Conservation (phyloP, 2,113 vertebrate genomes). For the Ophiodon elongatus region DNA sequence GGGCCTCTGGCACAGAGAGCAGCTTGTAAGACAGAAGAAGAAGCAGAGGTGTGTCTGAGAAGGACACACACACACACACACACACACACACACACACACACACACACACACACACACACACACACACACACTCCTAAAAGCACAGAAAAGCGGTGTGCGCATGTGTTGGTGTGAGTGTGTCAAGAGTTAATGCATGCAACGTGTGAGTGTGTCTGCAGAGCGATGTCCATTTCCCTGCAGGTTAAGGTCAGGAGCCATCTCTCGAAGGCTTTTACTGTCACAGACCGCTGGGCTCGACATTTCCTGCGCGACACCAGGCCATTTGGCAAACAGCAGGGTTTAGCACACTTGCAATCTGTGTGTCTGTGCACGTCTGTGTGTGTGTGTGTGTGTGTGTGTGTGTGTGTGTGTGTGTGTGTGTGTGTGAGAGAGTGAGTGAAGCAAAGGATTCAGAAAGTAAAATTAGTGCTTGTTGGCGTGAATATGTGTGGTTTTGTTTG, state of each 20-base stretch:
- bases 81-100: not conserved
- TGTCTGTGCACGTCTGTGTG: too few relatives aligned
- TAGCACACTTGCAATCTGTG: slow-evolving; percentile 38
- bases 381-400: not conserved
- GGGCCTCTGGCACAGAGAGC: slow-evolving; percentile 37
- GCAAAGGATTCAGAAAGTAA: not conserved
- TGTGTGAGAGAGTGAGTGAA: not conserved
- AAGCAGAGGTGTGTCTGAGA: slow-evolving; percentile 1
- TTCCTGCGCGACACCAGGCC: slow-evolving; percentile 56
- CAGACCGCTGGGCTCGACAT: slow-evolving; percentile 63
- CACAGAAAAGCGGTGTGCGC: not conserved
- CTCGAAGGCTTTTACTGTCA: slow-evolving; percentile 70
- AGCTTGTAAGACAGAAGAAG: slow-evolving; percentile 24
- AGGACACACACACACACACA: not conserved
- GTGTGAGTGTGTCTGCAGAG: slow-evolving; percentile 51
- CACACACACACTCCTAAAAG: not conserved
- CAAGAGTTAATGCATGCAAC: slow-evolving; percentile 57
- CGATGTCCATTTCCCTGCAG: slow-evolving; percentile 68
- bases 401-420: not conserved
- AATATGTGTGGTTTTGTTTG: slow-evolving; percentile 17
- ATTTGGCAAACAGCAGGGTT: slow-evolving; percentile 73
- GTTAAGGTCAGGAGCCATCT: slow-evolving; percentile 68
- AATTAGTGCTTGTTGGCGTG: not conserved
- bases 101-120: not conserved
- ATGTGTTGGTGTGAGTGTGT: slow-evolving; percentile 18